These are phyloP conservation scores for Drosophila affinis DNA, from an alignment of 2,888 invertebrate species.

Conservation along the genomic window DNA sequence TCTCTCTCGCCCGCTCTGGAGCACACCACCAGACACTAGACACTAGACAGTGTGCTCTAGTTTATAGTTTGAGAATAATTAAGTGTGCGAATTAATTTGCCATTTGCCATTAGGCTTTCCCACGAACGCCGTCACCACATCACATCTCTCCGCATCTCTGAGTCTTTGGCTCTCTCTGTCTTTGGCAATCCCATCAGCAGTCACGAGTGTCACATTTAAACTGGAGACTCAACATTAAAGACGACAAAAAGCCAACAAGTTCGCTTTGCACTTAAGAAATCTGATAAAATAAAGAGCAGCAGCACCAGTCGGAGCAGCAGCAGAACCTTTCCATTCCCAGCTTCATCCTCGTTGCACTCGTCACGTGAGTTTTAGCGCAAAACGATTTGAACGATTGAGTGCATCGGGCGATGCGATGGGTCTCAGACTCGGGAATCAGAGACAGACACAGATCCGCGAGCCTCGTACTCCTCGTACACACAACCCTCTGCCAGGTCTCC, in stretches of 20 bases:
- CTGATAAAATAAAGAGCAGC: slow-evolving; percentile 61
- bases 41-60: slow-evolving; percentile 29
- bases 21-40: background rate
- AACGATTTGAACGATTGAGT: slow-evolving; percentile 77
- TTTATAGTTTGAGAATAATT: slow-evolving; percentile 40
- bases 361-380: slow-evolving; percentile 79
- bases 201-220: slow-evolving; percentile 79
- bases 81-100: slow-evolving; percentile 51
- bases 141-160: background rate
- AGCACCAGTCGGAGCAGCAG: slow-evolving; percentile 5
- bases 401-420: slow-evolving; percentile 56
- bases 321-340: slow-evolving; percentile 25
- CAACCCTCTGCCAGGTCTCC: slow-evolving; percentile 13
- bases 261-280: slow-evolving; percentile 76
- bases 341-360: slow-evolving; percentile 63
- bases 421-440: slow-evolving; percentile 15
- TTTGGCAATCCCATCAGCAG: slow-evolving; percentile 63
- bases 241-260: slow-evolving; percentile 81
- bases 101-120: slow-evolving; percentile 55
- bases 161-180: background rate
- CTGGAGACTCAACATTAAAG: slow-evolving; percentile 77
- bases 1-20: background rate
- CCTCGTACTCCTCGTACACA: background rate
- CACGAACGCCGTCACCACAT: slow-evolving; percentile 46
- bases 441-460: slow-evolving; percentile 7